These are phyloP conservation scores for Petrocephalus sullivani DNA, from an alignment of 2,797 vertebrate genomes.

Conservation along the genomic window DNA sequence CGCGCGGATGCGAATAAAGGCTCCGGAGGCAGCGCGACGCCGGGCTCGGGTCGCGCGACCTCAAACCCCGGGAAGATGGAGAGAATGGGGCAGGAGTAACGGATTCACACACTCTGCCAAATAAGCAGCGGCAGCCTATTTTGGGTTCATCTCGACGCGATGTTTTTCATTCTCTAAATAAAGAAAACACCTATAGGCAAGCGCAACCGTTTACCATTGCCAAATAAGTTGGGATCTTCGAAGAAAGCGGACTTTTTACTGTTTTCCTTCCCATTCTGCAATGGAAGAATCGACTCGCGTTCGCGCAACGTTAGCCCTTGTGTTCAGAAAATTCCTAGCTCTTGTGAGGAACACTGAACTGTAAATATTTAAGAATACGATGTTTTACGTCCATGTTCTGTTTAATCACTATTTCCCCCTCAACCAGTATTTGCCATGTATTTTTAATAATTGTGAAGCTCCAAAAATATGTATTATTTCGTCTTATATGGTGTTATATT, in stretches of 20 bases:
- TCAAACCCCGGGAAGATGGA: background rate
- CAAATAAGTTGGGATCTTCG: background rate
- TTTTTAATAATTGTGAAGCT: background rate
- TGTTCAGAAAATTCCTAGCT: background rate
- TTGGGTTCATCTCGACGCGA: background rate
- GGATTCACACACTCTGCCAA: background rate
- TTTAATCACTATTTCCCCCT: background rate
- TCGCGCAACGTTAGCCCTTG: background rate
- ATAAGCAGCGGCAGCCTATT: background rate
- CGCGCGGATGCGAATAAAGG: slow-evolving; percentile 23
- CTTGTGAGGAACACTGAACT: background rate
- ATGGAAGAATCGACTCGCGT: background rate
- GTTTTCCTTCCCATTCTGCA: background rate
- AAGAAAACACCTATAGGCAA: background rate
- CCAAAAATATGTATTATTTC: background rate
- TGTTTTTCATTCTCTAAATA: background rate
- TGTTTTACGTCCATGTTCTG: background rate
- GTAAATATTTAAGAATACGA: background rate
- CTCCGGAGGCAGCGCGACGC: slow-evolving; percentile 15
- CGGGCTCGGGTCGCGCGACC: background rate
- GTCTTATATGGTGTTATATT: background rate
- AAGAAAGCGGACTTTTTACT: background rate
- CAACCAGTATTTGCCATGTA: background rate
- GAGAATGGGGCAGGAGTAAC: background rate
- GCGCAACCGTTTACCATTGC: background rate